phyloP scores from a whole-genome alignment of 37 sponge, comb jelly and placozoan species.

The Oopsacas minuta region DNA sequence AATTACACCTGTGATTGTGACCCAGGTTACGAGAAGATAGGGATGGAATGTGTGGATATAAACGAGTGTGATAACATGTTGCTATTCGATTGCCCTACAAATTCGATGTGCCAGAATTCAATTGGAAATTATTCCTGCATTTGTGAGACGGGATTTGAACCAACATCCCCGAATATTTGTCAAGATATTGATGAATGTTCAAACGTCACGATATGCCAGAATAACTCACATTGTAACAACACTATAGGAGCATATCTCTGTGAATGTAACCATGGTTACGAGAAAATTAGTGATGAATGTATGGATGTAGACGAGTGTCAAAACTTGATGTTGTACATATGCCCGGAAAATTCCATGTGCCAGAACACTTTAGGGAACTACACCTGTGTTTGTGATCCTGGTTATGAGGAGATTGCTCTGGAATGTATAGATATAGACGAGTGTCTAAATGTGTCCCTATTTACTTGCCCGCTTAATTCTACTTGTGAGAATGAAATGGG shows the following conservation, averaged over 20 bases:
- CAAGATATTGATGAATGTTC: background rate
- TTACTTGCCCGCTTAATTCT: background rate
- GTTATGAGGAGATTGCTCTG: background rate
- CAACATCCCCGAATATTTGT: background rate
- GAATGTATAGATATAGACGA: background rate
- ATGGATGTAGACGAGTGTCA: background rate
- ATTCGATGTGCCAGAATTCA: background rate
- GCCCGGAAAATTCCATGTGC: background rate
- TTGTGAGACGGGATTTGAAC: background rate
- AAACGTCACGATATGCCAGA: background rate
- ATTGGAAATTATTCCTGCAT: background rate
- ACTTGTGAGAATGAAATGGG: background rate
- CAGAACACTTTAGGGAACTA: background rate
- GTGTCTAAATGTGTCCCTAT: background rate
- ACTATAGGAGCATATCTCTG: background rate
- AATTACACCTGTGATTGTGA: background rate
- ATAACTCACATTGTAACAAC: background rate
- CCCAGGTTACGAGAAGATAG: background rate
- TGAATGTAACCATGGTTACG: conserved; percentile 7
- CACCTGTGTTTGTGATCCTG: background rate
- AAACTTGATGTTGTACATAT: background rate
- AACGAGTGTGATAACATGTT: background rate
- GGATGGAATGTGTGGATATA: background rate
- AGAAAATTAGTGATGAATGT: background rate
- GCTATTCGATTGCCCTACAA: background rate